Conservation (phyloP, 2,797 vertebrate species). For the Notoglanidium macrostoma region DNA sequence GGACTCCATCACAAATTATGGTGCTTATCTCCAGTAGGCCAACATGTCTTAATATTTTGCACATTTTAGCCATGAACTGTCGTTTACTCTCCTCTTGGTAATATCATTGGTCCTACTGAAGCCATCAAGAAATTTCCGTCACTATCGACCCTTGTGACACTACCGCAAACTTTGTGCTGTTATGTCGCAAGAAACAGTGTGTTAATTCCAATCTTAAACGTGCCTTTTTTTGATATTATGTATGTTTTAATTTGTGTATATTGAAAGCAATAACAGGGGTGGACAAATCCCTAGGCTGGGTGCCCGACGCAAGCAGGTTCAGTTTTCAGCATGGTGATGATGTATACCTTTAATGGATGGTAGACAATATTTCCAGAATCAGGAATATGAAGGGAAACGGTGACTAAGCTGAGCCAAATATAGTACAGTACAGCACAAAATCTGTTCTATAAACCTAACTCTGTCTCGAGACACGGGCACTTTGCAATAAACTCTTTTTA, state of each 20-base stretch:
- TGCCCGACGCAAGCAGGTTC: neutral
- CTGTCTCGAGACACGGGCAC: neutral
- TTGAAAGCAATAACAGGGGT: conserved; percentile 69
- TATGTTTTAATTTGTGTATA: conserved; percentile 65
- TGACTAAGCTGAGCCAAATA: neutral
- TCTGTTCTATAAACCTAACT: neutral
- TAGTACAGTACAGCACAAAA: neutral
- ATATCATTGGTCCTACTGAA: conserved; percentile 13
- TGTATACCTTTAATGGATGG: neutral
- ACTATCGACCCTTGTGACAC: conserved; percentile 27
- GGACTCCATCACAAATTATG: conserved; percentile 4
- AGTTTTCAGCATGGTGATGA: neutral
- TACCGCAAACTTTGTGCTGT: conserved; percentile 7
- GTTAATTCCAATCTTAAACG: conserved; percentile 58
- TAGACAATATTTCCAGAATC: neutral
- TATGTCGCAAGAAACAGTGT: conserved; percentile 38
- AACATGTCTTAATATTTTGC: conserved; percentile 66
- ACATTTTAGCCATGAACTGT: conserved; percentile 65
- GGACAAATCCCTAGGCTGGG: neutral
- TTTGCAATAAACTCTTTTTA: neutral
- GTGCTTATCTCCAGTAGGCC: conserved; percentile 30
- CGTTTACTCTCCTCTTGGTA: conserved; percentile 12
- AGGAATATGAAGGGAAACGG: neutral
- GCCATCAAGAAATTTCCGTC: conserved; percentile 15
- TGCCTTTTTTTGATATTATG: conserved; percentile 56